Conservation (phyloP, 1,140 invertebrate species). For the Tribolium castaneum region DNA sequence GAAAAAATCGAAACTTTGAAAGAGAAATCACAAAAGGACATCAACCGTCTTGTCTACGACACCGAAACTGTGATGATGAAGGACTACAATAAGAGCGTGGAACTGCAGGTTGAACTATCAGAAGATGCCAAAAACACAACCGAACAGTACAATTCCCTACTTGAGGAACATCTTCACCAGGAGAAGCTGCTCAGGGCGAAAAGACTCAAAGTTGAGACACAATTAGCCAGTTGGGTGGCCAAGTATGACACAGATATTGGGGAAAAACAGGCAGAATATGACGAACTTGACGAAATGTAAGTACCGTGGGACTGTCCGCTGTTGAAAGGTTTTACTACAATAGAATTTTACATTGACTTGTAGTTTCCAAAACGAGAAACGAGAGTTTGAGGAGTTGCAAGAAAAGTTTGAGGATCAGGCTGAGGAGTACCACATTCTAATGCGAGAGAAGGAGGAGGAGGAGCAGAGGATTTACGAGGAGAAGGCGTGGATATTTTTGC, state of each 20-base stretch:
- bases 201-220: conserved; percentile 56
- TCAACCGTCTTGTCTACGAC: conserved; percentile 54
- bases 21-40: conserved; percentile 52
- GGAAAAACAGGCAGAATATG: conserved; percentile 56
- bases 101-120: conserved; percentile 48
- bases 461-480: conserved; percentile 52
- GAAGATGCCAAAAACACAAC: conserved; percentile 49
- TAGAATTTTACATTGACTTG: not conserved
- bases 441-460: conserved; percentile 58
- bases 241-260: conserved; percentile 60
- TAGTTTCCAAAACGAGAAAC: conserved; percentile 55
- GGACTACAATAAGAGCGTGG: conserved; percentile 52
- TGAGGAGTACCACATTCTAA: conserved; percentile 52
- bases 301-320: too few relatives aligned
- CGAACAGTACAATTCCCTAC: conserved; percentile 48
- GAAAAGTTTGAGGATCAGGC: conserved; percentile 57
- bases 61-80: conserved; percentile 59
- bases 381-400: conserved; percentile 52
- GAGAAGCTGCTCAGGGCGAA: conserved; percentile 55
- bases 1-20: conserved; percentile 51
- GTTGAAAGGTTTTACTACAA: too few relatives aligned
- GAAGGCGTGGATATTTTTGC: conserved; percentile 54
- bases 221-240: conserved; percentile 57
- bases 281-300: conserved; percentile 54
- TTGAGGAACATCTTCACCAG: conserved; percentile 51